Evolutionary conservation across 2,888 invertebrate species (phyloP).

Genomic region (Drosophila lacicola): DNA sequence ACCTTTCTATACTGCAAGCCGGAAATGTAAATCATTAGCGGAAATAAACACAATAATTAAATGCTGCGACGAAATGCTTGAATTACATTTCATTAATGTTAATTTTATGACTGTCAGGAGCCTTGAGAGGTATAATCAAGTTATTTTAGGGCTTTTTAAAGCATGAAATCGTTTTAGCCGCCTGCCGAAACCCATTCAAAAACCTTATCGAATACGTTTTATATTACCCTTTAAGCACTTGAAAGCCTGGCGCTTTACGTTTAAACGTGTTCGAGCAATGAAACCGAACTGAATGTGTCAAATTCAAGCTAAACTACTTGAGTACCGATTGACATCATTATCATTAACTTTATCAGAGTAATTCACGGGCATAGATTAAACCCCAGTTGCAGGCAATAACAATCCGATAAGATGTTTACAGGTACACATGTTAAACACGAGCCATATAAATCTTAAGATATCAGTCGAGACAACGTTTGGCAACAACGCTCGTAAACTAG

Average conservation of each 20-base stretch:
- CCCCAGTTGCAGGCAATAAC: constrained; percentile 39
- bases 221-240: constrained; percentile 41
- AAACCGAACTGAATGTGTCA: constrained; percentile 54
- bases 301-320: constrained; percentile 28
- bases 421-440: constrained; percentile 17
- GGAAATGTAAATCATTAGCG: constrained; percentile 1
- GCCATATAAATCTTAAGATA: constrained; percentile 72
- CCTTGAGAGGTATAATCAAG: constrained; percentile 3
- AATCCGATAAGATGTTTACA: constrained; percentile 58
- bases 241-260: constrained; percentile 15
- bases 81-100: neutral
- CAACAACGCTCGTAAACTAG: constrained; percentile 20
- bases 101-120: constrained; percentile 1
- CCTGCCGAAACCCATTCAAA: neutral
- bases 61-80: neutral
- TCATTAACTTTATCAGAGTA: constrained; percentile 53
- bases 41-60: neutral
- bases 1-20: constrained; percentile 1
- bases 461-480: constrained; percentile 44
- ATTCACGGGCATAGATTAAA: constrained; percentile 57
- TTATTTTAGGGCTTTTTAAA: neutral
- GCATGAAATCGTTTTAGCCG: neutral
- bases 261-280: constrained; percentile 39
- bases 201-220: constrained; percentile 41
- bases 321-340: constrained; percentile 63